Conservation (phyloP, 2,888 invertebrate species). For the Incurvaria masculella region DNA sequence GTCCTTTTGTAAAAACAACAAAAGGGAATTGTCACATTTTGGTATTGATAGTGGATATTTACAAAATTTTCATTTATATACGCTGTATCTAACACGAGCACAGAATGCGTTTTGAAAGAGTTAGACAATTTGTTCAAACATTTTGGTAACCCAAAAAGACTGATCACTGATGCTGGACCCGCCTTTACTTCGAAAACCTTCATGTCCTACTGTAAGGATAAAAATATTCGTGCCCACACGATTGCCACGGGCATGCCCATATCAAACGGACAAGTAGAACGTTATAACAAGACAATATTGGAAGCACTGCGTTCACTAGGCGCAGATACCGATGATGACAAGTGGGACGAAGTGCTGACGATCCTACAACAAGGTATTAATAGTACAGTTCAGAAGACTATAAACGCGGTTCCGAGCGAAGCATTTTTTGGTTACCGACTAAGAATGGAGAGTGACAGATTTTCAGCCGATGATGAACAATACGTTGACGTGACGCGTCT, state of each 20-base stretch:
- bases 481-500: constrained; percentile 1
- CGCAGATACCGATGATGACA: constrained; percentile 15
- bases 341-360: constrained; percentile 21
- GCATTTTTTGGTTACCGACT: constrained; percentile 18
- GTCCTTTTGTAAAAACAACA: constrained; percentile 19
- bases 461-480: constrained; percentile 7
- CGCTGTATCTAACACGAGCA: constrained; percentile 16
- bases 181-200: too few relatives aligned
- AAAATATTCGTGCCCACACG: constrained; percentile 14
- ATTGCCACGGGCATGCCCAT: constrained; percentile 16
- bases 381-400: constrained; percentile 19
- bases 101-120: constrained; percentile 10
- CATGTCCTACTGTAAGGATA: too few relatives aligned
- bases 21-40: constrained; percentile 20
- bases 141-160: neutral
- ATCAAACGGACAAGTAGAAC: constrained; percentile 21
- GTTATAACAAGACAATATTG: constrained; percentile 20
- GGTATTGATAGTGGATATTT: constrained; percentile 22
- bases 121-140: constrained; percentile 5
- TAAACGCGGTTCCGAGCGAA: constrained; percentile 18
- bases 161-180: neutral
- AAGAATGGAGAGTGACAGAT: constrained; percentile 10
- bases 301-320: constrained; percentile 19
- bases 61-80: constrained; percentile 24
- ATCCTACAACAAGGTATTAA: constrained; percentile 22